Evolutionary conservation across 1,140 invertebrate genomes (phyloP).

Genomic region (Periplaneta americana): DNA sequence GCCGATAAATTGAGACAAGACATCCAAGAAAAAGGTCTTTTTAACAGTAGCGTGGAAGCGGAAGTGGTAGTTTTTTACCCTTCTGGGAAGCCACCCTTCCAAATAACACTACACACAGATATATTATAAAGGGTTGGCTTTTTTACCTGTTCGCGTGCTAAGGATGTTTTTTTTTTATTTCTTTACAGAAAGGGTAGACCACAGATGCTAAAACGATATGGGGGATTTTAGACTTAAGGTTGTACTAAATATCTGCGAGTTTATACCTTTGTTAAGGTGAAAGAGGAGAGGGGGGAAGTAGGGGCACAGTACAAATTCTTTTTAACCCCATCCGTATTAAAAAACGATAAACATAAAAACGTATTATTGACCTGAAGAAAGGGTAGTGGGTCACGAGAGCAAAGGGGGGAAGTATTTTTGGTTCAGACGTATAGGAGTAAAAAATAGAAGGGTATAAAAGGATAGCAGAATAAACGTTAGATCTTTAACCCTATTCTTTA

Average conservation of each 20-base stretch:
- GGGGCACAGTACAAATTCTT: not conserved
- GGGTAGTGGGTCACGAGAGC: not conserved
- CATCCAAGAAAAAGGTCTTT: not conserved
- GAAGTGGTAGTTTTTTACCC: not conserved
- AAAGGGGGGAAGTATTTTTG: not conserved
- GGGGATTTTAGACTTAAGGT: not conserved
- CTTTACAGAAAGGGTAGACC: not conserved
- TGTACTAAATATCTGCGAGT: not conserved
- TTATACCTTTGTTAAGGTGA: not conserved
- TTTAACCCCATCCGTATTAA: conserved; percentile 9
- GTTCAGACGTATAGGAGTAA: not conserved
- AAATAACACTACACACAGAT: not conserved
- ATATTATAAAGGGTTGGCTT: not conserved
- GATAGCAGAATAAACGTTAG: not conserved
- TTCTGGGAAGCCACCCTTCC: not conserved
- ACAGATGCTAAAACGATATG: not conserved
- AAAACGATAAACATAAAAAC: conserved; percentile 1
- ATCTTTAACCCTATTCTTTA: not conserved
- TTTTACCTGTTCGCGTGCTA: conserved; percentile 8
- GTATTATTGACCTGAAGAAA: not conserved
- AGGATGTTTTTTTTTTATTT: not conserved
- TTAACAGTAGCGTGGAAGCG: not conserved
- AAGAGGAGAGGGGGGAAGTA: not conserved
- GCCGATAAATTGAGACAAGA: not conserved
- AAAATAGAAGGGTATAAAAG: not conserved